Base-by-base conservation (phyloP, 2,797 vertebrate species). In the Ptychobarbus kaznakovi region DNA sequence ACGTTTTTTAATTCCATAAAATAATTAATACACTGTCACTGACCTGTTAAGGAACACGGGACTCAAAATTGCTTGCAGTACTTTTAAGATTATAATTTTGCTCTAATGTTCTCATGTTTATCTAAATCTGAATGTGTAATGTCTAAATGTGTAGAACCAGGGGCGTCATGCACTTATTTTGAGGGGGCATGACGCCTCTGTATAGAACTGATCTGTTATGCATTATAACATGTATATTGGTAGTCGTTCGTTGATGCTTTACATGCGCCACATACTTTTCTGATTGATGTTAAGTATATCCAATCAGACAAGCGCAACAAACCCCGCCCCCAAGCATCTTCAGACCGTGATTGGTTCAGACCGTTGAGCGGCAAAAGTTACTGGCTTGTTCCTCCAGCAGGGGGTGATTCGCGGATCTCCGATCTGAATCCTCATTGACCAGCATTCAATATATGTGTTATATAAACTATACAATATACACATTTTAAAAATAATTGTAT, bases 261-360 rank as follows among this genome's bases (percentile, higher is more conserved):
- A 35, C 53, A 16, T 13, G 3, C 9, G 7, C 15, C 3, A 40
- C 32, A 40, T 25, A 11, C 6, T 12, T 66, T 32, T 40, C 2
- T 84, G 63, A 77, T 56, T 69, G 82, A 84, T 12, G 32, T 40
- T 10, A 13, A 28, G 10, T 28, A 18, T n/a, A 44, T 69, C 74
- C 63, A 84, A 76, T 68, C 35, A 78, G 49, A 56, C 22, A 12
- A 42, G 25, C 10, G 3, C 22, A 35, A 7, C 4, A 25, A 83
- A 65, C 42, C 81, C 56, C 58, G 58, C 49, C 72, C 25, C n/a
- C 44, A 49, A 12, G 15, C 13, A 2, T 51, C 42, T 75, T 11
- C 58, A 65, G 42, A 25, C 3, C 3, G 40, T 49, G 81, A 83
- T 75, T 77, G 73, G 58, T 68, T 68, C 28, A 63, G 20, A 28